phyloP scores from a whole-genome alignment of 1,140 invertebrate species.

The Camponotus floridanus region DNA sequence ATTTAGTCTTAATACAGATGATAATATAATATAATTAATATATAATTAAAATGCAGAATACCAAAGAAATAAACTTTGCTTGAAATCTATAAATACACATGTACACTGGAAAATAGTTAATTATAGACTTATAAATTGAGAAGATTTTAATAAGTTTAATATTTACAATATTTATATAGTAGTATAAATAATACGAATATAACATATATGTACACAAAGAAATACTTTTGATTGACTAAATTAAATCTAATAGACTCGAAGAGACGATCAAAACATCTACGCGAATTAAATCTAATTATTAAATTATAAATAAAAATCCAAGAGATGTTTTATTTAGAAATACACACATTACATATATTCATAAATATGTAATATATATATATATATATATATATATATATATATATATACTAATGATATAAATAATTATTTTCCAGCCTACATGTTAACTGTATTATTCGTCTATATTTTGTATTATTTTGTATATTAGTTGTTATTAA shows the following conservation, averaged over 20 bases:
- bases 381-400: too few relatives aligned
- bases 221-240: neutral
- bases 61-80: constrained; percentile 39
- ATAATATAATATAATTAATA: constrained; percentile 12
- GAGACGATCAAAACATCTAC: neutral
- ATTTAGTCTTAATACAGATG: neutral
- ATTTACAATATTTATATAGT: neutral
- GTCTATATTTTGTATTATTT: constrained; percentile 17
- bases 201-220: neutral
- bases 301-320: constrained; percentile 20
- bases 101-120: constrained; percentile 39
- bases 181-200: neutral
- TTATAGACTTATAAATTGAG: neutral
- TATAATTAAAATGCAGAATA: constrained; percentile 27
- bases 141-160: constrained; percentile 12
- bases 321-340: neutral
- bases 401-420: neutral
- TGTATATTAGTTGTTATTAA: constrained; percentile 21
- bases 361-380: neutral
- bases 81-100: constrained; percentile 5
- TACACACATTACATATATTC: neutral
- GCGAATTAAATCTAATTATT: constrained; percentile 13
- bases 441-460: neutral
- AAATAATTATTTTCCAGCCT: constrained; percentile 40
- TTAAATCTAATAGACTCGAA: neutral